Evolutionary conservation across 2,797 vertebrate genomes (phyloP).

Genomic region (Bucorvus abyssinicus): DNA sequence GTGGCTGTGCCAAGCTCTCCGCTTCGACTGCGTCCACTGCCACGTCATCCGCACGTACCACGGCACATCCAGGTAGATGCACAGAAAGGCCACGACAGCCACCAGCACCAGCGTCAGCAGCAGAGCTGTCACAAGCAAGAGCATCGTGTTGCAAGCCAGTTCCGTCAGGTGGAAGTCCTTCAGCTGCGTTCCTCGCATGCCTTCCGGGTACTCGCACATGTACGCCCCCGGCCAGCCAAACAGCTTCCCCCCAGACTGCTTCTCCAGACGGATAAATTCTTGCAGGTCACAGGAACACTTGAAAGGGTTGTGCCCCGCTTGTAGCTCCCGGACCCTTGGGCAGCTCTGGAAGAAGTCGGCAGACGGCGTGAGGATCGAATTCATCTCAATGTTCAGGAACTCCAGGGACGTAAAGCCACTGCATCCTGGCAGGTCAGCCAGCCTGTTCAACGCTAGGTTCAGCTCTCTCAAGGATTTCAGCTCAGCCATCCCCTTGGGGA

Average conservation of each 20-base stretch:
- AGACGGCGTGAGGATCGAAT: conserved; percentile 79
- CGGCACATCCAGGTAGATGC: conserved; percentile 78
- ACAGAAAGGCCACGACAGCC: conserved; percentile 63
- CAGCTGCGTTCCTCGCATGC: conserved; percentile 65
- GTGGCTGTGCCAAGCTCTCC: conserved; percentile 63
- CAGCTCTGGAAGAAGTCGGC: conserved; percentile 77
- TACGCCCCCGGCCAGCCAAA: conserved; percentile 83
- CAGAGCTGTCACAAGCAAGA: conserved; percentile 78
- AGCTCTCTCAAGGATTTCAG: conserved; percentile 77
- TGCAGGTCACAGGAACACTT: conserved; percentile 76
- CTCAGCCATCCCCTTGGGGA: conserved; percentile 62
- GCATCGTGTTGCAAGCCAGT: conserved; percentile 77
- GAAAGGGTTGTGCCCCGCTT: conserved; percentile 77
- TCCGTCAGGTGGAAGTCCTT: conserved; percentile 73
- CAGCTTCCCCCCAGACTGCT: conserved; percentile 50
- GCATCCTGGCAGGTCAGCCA: conserved; percentile 82
- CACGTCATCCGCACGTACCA: conserved; percentile 89
- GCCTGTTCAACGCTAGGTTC: conserved; percentile 83
- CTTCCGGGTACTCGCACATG: conserved; percentile 81
- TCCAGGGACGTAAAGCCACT: conserved; percentile 69
- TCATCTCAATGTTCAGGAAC: conserved; percentile 76
- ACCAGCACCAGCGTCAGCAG: conserved; percentile 68
- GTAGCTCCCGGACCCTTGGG: conserved; percentile 71
- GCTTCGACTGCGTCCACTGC: conserved; percentile 87
- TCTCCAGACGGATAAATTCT: conserved; percentile 57